Conservation (phyloP, 30 jellyfish, hydroid and myxozoan genomes). For the Euphysa ruthae region DNA sequence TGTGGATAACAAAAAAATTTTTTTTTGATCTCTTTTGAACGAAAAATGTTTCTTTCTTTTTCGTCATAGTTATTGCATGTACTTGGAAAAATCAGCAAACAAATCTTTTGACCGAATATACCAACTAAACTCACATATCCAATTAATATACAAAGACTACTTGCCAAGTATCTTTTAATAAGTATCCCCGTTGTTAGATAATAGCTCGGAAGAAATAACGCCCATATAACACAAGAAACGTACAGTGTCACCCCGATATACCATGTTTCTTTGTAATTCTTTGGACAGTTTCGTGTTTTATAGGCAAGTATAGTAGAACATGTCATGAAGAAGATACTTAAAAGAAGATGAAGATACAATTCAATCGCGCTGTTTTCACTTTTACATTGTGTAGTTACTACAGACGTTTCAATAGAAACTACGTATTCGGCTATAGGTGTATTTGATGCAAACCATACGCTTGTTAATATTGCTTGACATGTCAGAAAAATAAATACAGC, state of each 20-base stretch:
- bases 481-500: conserved; percentile 46
- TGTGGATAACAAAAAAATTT: too few relatives aligned
- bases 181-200: conserved; percentile 30
- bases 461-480: conserved; percentile 43
- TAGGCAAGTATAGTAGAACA: conserved; percentile 79
- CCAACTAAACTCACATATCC: conserved; percentile 72
- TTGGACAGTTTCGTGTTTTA: conserved; percentile 86
- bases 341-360: conserved; percentile 41
- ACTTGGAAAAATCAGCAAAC: conserved; percentile 39
- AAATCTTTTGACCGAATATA: conserved; percentile 64
- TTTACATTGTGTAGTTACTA: conserved; percentile 41
- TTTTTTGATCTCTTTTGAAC: too few relatives aligned
- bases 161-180: conserved; percentile 30
- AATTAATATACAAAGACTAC: conserved; percentile 44
- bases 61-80: too few relatives aligned
- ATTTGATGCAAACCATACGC: conserved; percentile 48
- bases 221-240: conserved; percentile 59
- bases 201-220: conserved; percentile 47
- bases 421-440: conserved; percentile 40
- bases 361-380: conserved; percentile 34
- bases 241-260: conserved; percentile 82
- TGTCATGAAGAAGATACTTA: conserved; percentile 53
- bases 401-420: conserved; percentile 51
- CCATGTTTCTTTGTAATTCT: conserved; percentile 92
- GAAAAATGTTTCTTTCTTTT: too few relatives aligned